phyloP scores from a whole-genome alignment of 2,797 vertebrate genomes.

The Ispidina picta region DNA sequence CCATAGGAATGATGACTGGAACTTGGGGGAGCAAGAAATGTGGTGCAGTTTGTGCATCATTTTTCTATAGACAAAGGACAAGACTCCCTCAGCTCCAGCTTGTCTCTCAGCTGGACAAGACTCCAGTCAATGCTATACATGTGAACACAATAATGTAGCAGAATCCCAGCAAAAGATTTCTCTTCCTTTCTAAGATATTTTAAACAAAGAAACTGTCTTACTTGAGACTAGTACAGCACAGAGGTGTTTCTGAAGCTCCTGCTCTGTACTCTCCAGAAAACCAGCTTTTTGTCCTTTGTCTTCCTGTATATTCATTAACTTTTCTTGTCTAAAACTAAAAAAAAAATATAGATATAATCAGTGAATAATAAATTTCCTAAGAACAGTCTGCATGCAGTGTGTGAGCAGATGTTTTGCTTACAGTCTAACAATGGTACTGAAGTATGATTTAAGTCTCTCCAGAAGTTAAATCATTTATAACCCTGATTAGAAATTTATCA shows the following conservation, averaged over 20 bases:
- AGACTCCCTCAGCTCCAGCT: not conserved
- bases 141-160: not conserved
- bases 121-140: rapidly evolving
- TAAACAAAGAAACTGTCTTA: not conserved
- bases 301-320: not conserved
- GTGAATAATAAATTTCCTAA: not conserved
- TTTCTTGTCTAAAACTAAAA: not conserved
- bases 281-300: not conserved
- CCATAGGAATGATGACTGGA: not conserved
- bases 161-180: not conserved
- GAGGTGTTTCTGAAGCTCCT: not conserved
- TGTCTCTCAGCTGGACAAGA: too few species aligned
- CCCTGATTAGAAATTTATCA: not conserved
- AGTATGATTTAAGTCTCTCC: not conserved
- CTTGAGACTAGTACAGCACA: not conserved
- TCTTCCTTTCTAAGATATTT: not conserved
- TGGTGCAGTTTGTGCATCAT: not conserved
- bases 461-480: not conserved
- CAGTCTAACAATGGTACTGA: not conserved
- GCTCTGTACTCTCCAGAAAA: not conserved
- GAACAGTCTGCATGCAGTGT: not conserved
- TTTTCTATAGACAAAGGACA: not conserved
- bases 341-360: not conserved
- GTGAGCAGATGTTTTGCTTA: not conserved
- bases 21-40: not conserved